Evolutionary conservation across 1,140 invertebrate species (phyloP), one percentile per base, ranked within the genome.

Genomic region (Pantala flavescens): DNA sequence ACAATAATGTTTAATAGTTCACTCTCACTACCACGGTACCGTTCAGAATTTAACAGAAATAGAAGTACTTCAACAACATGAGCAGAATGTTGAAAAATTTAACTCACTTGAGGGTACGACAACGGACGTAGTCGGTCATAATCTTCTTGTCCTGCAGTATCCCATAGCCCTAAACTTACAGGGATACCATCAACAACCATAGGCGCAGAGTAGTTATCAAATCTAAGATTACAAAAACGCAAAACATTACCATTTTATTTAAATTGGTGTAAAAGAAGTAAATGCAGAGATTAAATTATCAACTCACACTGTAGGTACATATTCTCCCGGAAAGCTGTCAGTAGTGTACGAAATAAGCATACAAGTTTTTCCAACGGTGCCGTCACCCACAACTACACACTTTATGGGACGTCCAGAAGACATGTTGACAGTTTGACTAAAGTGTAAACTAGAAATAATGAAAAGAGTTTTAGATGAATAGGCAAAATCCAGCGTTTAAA

Each of bases 271-370:
- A 71, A 49, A 76, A 75, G 43, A 71, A 70, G 77, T 70, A 82
- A 82, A 28, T 76, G 42, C 72, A 73, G 76, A 72, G 7, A 77
- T 77, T 5, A 77, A 23, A 43, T n/a, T 70, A 73, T 76, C 36
- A 49, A 90, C 91, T 92, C 86, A 95, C 92, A 95, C 94, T 81
- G 95, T 97, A 79, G 95, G 95, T 77, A 97, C 95, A 89, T 97
- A 97, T 91, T 97, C 95, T 77, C 96, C 96, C 74, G 96, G 96
- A 88, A 99, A 99, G 86, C 95, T 97, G 82, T 98, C 96, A 78
- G 97, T 99, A 36, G 97, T 98, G 81, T 98, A 98, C 55, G 96
- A 98, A 83, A 99, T 98, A 79, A 99, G 87, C 95, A 98, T 98
- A 84, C 97, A 98, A 49, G 97, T 99, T 88, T 99, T 99, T 80